Evolutionary conservation across 2,888 invertebrate genomes (phyloP).

Genomic region (Proisotoma minuta): DNA sequence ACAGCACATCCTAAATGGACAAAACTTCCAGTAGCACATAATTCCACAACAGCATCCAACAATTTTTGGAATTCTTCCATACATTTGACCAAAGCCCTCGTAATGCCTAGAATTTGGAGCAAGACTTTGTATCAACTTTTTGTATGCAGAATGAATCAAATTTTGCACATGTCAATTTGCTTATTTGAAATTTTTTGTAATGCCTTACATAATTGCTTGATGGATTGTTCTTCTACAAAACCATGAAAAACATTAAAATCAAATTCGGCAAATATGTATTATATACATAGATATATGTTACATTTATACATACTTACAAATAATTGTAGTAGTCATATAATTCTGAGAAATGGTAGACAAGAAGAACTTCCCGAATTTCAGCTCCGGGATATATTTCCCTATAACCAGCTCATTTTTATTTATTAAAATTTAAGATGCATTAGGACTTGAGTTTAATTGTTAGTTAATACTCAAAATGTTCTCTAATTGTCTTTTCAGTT

Average conservation of each 20-base stretch:
- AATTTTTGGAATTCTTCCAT: conserved; percentile 1
- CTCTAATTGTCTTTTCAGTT: background rate
- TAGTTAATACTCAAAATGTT: background rate
- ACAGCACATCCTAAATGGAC: background rate
- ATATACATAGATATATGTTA: background rate
- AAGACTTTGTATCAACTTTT: background rate
- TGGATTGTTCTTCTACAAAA: too few species aligned
- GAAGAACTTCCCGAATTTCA: background rate
- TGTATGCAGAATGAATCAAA: background rate
- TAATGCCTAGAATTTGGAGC: too few species aligned
- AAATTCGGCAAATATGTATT: too few species aligned
- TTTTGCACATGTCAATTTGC: too few species aligned
- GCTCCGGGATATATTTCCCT: background rate
- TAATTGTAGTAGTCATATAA: background rate
- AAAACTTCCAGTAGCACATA: background rate
- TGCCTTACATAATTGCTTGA: too few species aligned
- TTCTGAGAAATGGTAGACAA: background rate
- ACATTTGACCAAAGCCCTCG: background rate
- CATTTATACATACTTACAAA: background rate
- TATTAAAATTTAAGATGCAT: background rate
- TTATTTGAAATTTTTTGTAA: too few species aligned
- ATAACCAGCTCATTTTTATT: background rate
- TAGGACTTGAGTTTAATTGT: background rate
- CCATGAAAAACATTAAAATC: too few species aligned
- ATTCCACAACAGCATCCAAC: background rate